Evolutionary conservation across 2,113 vertebrate genomes (phyloP).

Genomic region (Brachionichthys hirsutus): DNA sequence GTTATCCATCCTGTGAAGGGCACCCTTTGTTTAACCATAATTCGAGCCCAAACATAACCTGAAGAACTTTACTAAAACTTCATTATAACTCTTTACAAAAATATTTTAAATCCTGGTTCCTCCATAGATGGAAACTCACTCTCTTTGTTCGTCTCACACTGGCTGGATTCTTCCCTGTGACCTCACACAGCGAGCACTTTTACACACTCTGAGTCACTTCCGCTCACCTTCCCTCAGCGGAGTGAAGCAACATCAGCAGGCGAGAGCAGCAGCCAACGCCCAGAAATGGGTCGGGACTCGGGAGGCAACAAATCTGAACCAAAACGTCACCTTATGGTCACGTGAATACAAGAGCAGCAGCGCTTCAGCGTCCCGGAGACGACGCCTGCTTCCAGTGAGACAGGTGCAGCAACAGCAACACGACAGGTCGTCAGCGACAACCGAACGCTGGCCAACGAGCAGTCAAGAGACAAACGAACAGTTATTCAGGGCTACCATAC

Average conservation of each 20-base stretch:
- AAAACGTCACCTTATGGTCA: conserved; percentile 28
- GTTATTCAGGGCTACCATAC: too few species aligned
- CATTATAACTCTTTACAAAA: not conserved
- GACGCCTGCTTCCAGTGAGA: not conserved
- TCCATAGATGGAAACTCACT: not conserved
- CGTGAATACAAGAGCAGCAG: conserved; percentile 8
- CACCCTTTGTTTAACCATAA: not conserved
- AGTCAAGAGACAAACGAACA: too few species aligned
- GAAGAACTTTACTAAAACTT: not conserved
- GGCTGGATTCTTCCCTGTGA: conserved; percentile 28
- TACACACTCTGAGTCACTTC: conserved; percentile 62
- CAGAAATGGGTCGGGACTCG: conserved; percentile 35
- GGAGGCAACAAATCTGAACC: conserved; percentile 20
- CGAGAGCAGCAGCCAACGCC: conserved; percentile 48
- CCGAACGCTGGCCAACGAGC: not conserved
- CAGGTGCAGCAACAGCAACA: not conserved
- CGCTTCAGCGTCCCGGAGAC: conserved; percentile 9
- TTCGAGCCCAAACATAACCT: not conserved
- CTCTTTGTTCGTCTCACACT: not conserved
- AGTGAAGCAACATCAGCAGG: conserved; percentile 49
- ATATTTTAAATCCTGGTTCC: not conserved
- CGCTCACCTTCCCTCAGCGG: conserved; percentile 50
- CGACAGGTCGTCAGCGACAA: conserved; percentile 2
- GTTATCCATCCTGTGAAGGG: too few species aligned
- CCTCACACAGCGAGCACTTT: conserved; percentile 47